Percentiles rank a stretch among this genome's conserved stretches.
Conservation (phyloP, 2,113 vertebrate genomes). For the Oreochromis niloticus region DNA sequence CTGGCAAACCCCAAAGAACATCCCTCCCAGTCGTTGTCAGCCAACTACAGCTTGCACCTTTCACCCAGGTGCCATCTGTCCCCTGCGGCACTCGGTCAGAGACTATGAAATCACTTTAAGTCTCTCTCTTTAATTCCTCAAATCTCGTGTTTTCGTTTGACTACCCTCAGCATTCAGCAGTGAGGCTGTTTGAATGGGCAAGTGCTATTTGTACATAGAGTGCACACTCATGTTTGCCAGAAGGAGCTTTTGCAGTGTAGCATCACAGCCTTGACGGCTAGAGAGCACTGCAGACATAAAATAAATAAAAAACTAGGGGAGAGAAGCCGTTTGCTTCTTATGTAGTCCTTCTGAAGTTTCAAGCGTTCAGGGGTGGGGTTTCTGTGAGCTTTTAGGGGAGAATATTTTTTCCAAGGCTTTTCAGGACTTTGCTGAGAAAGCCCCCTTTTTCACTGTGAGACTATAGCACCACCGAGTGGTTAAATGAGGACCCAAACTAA, state of each 20-base stretch:
- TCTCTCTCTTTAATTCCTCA: neutral
- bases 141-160: neutral
- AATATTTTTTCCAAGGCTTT: constrained; percentile 24
- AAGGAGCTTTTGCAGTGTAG: constrained; percentile 49
- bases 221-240: constrained; percentile 45
- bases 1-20: constrained; percentile 37
- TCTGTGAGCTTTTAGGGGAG: neutral
- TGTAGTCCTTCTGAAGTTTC: constrained; percentile 44
- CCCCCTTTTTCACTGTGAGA: constrained; percentile 70
- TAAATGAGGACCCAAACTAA: constrained; percentile 28
- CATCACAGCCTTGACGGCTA: constrained; percentile 40
- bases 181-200: constrained; percentile 40
- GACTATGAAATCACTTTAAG: neutral
- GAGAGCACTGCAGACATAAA: constrained; percentile 5
- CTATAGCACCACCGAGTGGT: constrained; percentile 67
- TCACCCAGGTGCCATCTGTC: constrained; percentile 26
- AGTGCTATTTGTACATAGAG: constrained; percentile 48
- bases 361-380: constrained; percentile 7
- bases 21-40: neutral
- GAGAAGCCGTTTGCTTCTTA: constrained; percentile 38
- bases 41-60: constrained; percentile 13
- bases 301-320: neutral
- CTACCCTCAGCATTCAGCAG: constrained; percentile 14
- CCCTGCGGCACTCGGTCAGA: neutral
- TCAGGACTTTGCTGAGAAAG: constrained; percentile 38